A percentile compares a stretch with the other conserved stretches of the same genome.
phyloP scores from a whole-genome alignment of 2,888 invertebrate species.

The Erannis defoliaria region DNA sequence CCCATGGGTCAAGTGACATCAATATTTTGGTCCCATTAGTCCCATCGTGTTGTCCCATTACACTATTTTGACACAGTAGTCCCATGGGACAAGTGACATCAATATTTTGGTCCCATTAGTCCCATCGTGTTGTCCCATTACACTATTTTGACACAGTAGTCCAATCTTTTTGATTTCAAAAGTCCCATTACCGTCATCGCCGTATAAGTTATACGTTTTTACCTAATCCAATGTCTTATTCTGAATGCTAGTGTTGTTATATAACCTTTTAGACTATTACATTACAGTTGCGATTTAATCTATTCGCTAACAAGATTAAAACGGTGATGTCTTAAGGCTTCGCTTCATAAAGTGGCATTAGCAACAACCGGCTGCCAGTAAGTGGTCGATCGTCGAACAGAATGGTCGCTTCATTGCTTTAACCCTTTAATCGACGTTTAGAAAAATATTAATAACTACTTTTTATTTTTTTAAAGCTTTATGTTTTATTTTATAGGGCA shows the following conservation, averaged over 20 bases:
- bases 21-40: too few species aligned
- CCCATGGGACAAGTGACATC: too few species aligned
- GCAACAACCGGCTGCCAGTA: conserved; percentile 22
- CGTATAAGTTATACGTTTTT: not conserved
- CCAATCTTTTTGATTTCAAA: too few species aligned
- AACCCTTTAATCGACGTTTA: conserved; percentile 59
- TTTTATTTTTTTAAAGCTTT: not conserved
- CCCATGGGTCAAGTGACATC: too few species aligned
- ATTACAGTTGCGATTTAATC: conserved; percentile 16
- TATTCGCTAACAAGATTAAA: conserved; percentile 30
- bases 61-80: too few species aligned
- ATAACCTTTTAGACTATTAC: conserved; percentile 9
- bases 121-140: too few species aligned
- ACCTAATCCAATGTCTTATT: conserved; percentile 16
- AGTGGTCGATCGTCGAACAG: not conserved
- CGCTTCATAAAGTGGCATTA: conserved; percentile 15
- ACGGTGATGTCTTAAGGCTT: conserved; percentile 29
- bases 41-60: too few species aligned
- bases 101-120: too few species aligned
- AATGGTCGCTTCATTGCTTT: conserved; percentile 76
- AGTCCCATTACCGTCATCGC: conserved; percentile 4
- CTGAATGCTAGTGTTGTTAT: not conserved
- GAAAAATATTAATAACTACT: conserved; percentile 25
- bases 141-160: too few species aligned
- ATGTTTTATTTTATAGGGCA: conserved; percentile 49